Conservation (phyloP, 2,797 vertebrate genomes). For the Vespertilio murinus region DNA sequence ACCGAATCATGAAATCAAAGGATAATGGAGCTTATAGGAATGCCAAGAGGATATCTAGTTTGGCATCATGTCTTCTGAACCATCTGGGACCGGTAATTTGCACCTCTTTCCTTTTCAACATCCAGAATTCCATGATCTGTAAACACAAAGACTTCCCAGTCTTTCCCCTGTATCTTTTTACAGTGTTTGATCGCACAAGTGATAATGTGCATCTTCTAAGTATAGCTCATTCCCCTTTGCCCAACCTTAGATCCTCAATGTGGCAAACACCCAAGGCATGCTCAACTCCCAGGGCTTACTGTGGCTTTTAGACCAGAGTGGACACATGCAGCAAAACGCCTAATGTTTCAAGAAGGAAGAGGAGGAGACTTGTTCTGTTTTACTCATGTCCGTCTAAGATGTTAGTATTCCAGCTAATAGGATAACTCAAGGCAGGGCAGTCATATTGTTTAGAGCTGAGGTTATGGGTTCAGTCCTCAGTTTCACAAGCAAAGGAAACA, state of each 20-base stretch:
- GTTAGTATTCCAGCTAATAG: background rate
- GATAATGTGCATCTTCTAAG: background rate
- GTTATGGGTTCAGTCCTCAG: background rate
- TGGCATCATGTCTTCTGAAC: slow-evolving; percentile 16
- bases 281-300: background rate
- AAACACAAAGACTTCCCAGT: background rate
- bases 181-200: background rate
- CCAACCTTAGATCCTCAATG: background rate
- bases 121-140: background rate
- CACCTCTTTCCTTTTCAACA: slow-evolving; percentile 39
- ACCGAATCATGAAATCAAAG: slow-evolving; percentile 49
- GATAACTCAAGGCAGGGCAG: background rate
- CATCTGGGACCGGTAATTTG: slow-evolving; percentile 20
- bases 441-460: background rate
- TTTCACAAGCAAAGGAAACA: background rate
- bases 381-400: background rate
- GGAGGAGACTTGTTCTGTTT: background rate
- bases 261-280: background rate
- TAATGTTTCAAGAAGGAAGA: slow-evolving; percentile 4
- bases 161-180: background rate
- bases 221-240: background rate
- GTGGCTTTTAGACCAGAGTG: background rate
- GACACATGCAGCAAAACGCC: background rate
- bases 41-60: slow-evolving; percentile 14
- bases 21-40: slow-evolving; percentile 11